Percentiles rank a stretch among this genome's conserved stretches.
These are phyloP conservation scores for Idaea aversata DNA, from an alignment of 2,888 invertebrate genomes.

Conservation along the genomic window DNA sequence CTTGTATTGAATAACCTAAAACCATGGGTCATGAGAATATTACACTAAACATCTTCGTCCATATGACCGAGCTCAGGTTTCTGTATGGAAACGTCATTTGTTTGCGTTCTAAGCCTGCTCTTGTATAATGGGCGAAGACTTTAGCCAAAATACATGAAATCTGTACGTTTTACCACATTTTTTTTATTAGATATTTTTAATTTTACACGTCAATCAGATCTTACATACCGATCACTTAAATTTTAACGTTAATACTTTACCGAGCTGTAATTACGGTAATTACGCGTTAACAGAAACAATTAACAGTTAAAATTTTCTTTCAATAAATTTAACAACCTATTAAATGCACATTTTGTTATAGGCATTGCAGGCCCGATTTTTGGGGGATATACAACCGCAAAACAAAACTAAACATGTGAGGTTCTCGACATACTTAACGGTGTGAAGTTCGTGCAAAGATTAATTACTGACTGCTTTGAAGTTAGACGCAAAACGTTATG, in stretches of 20 bases:
- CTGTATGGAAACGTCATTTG: background rate
- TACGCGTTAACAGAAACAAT: constrained; percentile 64
- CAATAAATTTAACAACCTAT: constrained; percentile 74
- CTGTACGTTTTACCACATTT: constrained; percentile 28
- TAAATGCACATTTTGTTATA: constrained; percentile 70
- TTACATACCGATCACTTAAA: constrained; percentile 22
- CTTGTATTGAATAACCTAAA: constrained; percentile 58
- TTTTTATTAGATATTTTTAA: constrained; percentile 14
- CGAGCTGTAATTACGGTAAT: constrained; percentile 35
- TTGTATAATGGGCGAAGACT: background rate
- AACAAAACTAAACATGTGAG: background rate
- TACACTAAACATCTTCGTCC: constrained; percentile 15
- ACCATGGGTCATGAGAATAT: constrained; percentile 42
- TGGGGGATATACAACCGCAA: background rate
- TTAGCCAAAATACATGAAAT: constrained; percentile 19
- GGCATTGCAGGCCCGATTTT: constrained; percentile 53
- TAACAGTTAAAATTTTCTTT: constrained; percentile 69
- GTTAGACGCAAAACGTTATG: too few relatives aligned
- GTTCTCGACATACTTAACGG: too few relatives aligned
- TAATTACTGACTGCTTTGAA: too few relatives aligned
- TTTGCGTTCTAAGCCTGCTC: background rate
- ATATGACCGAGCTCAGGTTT: too few relatives aligned
- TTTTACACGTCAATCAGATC: constrained; percentile 25
- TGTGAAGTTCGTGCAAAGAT: too few relatives aligned
- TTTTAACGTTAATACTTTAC: constrained; percentile 21